A percentile compares a stretch with the other conserved stretches of the same genome.
phyloP scores from a whole-genome alignment of 1,140 invertebrate species.

The Drosophila ironensis region DNA sequence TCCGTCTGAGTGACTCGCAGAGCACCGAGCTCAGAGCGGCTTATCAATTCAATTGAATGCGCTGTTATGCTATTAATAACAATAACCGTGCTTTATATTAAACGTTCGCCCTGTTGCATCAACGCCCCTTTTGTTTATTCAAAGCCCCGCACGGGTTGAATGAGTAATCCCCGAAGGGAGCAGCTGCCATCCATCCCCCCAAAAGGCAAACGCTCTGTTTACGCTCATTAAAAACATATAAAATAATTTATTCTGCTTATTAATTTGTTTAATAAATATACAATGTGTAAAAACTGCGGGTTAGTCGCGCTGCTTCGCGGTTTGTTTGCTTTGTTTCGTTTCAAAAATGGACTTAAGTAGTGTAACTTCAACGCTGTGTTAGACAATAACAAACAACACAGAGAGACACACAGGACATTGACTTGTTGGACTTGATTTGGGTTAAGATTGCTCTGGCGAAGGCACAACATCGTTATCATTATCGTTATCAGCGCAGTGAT shows the following conservation, averaged over 20 bases:
- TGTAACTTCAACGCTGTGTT: constrained; percentile 47
- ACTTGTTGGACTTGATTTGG: constrained; percentile 45
- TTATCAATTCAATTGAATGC: constrained; percentile 70
- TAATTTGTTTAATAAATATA: constrained; percentile 80
- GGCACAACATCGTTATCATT: constrained; percentile 43
- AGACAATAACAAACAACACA: constrained; percentile 40
- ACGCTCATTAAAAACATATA: constrained; percentile 76
- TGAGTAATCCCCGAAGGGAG: constrained; percentile 48
- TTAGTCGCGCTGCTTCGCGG: constrained; percentile 52
- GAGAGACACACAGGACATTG: constrained; percentile 41
- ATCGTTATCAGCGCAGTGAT: constrained; percentile 34
- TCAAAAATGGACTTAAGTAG: constrained; percentile 39
- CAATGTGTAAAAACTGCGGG: constrained; percentile 69
- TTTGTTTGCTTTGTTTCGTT: too few species aligned
- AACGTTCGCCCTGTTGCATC: constrained; percentile 31
- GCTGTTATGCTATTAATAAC: constrained; percentile 72
- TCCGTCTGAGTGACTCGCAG: constrained; percentile 16
- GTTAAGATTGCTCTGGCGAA: constrained; percentile 45
- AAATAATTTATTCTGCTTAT: constrained; percentile 79
- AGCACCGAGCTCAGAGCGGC: constrained; percentile 5
- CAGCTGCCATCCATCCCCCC: constrained; percentile 29
- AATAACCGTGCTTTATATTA: constrained; percentile 69
- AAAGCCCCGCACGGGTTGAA: constrained; percentile 9
- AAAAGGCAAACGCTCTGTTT: constrained; percentile 30
- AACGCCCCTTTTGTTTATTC: constrained; percentile 32